A percentile compares a stretch with the other conserved stretches of the same genome.
Evolutionary conservation across 2,797 vertebrate species (phyloP).

Genomic region (Acanthiza pusilla): DNA sequence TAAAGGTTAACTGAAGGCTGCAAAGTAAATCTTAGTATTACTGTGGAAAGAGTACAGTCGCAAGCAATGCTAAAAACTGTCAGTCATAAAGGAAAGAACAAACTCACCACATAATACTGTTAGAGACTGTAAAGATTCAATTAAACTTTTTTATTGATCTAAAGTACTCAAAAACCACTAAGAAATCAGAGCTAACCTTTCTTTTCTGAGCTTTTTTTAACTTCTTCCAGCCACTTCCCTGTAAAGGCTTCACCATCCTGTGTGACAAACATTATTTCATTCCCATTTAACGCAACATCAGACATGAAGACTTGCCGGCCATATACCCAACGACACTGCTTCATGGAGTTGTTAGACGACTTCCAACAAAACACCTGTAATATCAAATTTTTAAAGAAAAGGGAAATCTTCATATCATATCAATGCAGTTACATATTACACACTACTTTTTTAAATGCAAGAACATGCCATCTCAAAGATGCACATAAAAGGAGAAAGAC

Average conservation of each 20-base stretch:
- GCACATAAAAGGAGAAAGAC: not conserved
- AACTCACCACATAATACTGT: not conserved
- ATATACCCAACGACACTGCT: constrained; percentile 92
- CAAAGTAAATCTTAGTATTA: not conserved
- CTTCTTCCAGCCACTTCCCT: constrained; percentile 88
- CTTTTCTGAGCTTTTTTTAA: constrained; percentile 83
- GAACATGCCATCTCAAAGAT: not conserved
- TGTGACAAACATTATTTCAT: constrained; percentile 91
- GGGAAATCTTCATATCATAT: not conserved
- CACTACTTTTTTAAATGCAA: not conserved
- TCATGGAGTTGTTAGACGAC: constrained; percentile 81
- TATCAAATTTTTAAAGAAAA: not conserved
- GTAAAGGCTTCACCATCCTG: constrained; percentile 93
- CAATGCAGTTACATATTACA: not conserved
- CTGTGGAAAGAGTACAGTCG: not conserved
- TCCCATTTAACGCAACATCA: constrained; percentile 89
- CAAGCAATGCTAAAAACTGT: not conserved
- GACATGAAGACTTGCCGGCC: constrained; percentile 93
- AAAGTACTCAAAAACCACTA: not conserved
- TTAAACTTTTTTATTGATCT: not conserved
- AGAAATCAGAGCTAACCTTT: constrained; percentile 80
- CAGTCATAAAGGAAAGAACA: not conserved
- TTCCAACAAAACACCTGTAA: constrained; percentile 93
- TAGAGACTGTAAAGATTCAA: not conserved
- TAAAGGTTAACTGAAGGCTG: not conserved